Evolutionary conservation across 2,888 invertebrate species (phyloP).

Genomic region (Julus scanicus): DNA sequence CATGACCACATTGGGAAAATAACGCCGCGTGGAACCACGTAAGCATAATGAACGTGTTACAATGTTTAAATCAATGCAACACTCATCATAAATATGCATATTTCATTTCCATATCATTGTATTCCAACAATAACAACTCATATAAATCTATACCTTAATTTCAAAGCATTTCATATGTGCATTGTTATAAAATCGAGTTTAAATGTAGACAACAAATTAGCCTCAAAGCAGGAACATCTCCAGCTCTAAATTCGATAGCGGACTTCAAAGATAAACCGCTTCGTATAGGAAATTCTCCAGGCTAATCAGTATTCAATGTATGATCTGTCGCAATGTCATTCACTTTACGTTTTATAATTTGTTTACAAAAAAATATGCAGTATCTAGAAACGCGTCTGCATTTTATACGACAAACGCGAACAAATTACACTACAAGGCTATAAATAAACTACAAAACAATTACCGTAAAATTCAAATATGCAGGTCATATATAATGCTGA

Average conservation of each 20-base stretch:
- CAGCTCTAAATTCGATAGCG: not conserved
- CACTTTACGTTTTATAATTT: not conserved
- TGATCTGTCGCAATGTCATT: not conserved
- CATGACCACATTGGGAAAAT: no score
- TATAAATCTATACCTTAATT: not conserved
- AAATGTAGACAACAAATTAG: not conserved
- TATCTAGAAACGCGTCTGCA: not conserved
- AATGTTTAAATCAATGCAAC: not conserved
- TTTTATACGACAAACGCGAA: not conserved
- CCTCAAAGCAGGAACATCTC: not conserved
- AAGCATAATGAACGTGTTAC: no score
- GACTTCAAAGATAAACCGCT: not conserved
- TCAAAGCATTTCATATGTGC: no score
- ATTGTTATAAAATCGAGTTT: no score
- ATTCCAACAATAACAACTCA: not conserved
- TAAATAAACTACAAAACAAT: not conserved
- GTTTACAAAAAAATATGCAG: not conserved
- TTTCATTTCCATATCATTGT: not conserved
- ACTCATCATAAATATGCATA: not conserved
- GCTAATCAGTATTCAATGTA: conserved; percentile 10
- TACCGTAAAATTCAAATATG: not conserved
- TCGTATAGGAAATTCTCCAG: not conserved
- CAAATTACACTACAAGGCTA: not conserved
- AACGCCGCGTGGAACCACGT: no score
- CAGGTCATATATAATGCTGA: not conserved